Conservation (phyloP, 1,140 invertebrate genomes). For the Lanistes nyassanus region DNA sequence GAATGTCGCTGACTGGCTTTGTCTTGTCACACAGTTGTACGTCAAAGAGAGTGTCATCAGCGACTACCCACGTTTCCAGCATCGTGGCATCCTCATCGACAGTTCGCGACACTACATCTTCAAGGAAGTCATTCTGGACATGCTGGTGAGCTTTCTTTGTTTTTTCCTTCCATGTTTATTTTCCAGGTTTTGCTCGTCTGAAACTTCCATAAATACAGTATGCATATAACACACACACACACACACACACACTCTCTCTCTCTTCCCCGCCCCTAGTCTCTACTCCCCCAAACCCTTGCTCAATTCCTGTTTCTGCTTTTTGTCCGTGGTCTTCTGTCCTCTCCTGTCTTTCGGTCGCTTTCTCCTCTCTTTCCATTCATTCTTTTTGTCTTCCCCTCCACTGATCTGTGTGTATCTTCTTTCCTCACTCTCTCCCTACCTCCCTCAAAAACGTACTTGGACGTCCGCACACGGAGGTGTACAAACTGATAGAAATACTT, state of each 20-base stretch:
- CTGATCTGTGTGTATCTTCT: background rate
- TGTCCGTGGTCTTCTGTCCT: background rate
- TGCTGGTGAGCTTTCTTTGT: constrained; percentile 60
- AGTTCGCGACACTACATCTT: constrained; percentile 69
- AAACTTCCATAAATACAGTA: too few species aligned
- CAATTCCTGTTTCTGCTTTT: background rate
- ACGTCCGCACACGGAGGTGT: too few species aligned
- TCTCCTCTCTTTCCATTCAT: background rate
- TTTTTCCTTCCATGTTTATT: background rate
- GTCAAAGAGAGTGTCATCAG: constrained; percentile 61
- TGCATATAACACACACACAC: too few species aligned
- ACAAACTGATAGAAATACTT: too few species aligned
- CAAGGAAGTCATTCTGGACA: constrained; percentile 66
- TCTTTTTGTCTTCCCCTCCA: background rate
- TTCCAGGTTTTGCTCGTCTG: background rate
- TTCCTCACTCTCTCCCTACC: background rate
- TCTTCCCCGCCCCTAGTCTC: background rate
- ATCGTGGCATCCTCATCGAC: constrained; percentile 70
- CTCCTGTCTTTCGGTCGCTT: background rate
- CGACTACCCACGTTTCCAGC: constrained; percentile 67
- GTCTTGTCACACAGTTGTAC: constrained; percentile 46
- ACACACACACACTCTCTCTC: background rate
- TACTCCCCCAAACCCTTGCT: background rate
- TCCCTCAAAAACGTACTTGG: too few species aligned
- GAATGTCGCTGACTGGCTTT: background rate